A percentile compares a stretch with the other conserved stretches of the same genome.
Conservation (phyloP, 2,888 invertebrate species). For the Calameuta idolon region DNA sequence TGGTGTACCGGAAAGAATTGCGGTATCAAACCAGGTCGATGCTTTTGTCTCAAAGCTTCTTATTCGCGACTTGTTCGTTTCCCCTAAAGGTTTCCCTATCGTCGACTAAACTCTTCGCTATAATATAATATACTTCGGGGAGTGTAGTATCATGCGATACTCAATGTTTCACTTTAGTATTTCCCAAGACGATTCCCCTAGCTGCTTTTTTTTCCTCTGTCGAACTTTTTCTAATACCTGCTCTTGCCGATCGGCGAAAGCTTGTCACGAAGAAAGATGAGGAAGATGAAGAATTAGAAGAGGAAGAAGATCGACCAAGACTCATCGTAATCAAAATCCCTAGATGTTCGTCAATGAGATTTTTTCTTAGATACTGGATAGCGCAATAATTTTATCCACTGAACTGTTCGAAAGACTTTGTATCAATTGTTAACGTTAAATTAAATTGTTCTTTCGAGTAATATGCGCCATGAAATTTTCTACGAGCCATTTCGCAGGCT, state of each 20-base stretch:
- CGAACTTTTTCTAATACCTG: slow-evolving; percentile 1
- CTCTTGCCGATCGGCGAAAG: slow-evolving; percentile 7
- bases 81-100: background rate
- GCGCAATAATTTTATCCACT: too few relatives aligned
- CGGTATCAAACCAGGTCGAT: slow-evolving; percentile 18
- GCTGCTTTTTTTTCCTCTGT: background rate
- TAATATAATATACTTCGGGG: slow-evolving; percentile 13
- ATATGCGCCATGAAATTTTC: slow-evolving; percentile 7
- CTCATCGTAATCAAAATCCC: background rate
- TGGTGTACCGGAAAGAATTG: slow-evolving; percentile 15
- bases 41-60: slow-evolving; percentile 4
- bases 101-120: background rate
- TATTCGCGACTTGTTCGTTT: slow-evolving; percentile 19
- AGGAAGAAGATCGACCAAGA: background rate
- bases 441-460: slow-evolving; percentile 21
- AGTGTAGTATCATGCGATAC: background rate
- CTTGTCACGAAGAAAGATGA: slow-evolving; percentile 2
- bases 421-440: slow-evolving; percentile 31
- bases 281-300: background rate
- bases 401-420: slow-evolving; percentile 13
- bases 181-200: background rate
- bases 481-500: slow-evolving; percentile 16
- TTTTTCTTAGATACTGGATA: background rate
- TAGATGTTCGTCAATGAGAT: background rate
- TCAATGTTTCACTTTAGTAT: background rate